These are phyloP conservation scores for Lacerta viridis DNA, from an alignment of 2,797 vertebrate species.

Conservation along the genomic window DNA sequence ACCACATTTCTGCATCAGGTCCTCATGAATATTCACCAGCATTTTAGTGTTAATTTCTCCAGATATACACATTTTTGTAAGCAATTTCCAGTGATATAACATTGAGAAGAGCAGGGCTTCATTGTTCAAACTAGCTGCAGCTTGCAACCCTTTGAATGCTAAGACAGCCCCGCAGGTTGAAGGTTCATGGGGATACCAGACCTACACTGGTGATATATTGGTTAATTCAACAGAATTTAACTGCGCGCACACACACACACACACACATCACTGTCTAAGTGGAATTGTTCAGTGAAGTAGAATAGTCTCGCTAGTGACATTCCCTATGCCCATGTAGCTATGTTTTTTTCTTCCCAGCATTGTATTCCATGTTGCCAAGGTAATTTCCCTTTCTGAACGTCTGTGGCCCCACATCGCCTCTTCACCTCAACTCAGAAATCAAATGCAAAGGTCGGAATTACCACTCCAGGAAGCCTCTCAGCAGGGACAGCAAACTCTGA, in stretches of 20 bases:
- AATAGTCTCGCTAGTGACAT: background rate
- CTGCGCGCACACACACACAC: no score
- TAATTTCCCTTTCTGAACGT: conserved; percentile 7
- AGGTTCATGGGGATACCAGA: background rate
- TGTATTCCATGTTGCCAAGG: background rate
- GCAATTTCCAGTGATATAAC: no score
- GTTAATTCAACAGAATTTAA: conserved; percentile 15
- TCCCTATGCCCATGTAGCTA: background rate
- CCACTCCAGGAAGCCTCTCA: background rate
- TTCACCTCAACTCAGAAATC: background rate
- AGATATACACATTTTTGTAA: no score
- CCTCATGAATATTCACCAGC: no score
- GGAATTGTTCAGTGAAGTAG: conserved; percentile 13
- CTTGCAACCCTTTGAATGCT: background rate
- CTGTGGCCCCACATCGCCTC: background rate
- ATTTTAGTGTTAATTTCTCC: no score
- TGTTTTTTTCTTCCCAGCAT: background rate
- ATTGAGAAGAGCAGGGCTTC: no score
- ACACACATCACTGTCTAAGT: background rate
- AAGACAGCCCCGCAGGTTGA: background rate
- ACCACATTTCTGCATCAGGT: no score
- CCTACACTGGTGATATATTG: background rate
- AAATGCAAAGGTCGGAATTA: background rate
- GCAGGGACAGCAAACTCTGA: background rate
- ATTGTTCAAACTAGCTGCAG: background rate